Evolutionary conservation across 2,797 vertebrate genomes (phyloP).

Genomic region (Sparus aurata): DNA sequence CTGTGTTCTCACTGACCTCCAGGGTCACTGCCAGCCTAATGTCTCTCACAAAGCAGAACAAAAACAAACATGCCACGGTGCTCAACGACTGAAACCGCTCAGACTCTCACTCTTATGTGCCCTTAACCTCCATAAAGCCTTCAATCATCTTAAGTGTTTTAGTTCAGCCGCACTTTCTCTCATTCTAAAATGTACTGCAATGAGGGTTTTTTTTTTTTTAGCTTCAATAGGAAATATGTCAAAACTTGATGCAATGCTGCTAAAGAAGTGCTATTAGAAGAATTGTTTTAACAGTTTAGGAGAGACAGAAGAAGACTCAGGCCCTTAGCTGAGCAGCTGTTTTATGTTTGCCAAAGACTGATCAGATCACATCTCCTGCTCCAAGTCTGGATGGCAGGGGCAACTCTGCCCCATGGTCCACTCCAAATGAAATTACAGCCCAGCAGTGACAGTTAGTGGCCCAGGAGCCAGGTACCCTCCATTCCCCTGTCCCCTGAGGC

Average conservation of each 20-base stretch:
- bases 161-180: constrained; percentile 23
- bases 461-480: constrained; percentile 77
- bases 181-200: not conserved
- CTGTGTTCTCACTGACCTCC: constrained; percentile 74
- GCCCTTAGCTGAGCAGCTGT: constrained; percentile 53
- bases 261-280: constrained; percentile 19
- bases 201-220: too few species aligned
- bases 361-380: constrained; percentile 76
- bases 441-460: constrained; percentile 81
- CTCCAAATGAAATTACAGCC: constrained; percentile 79
- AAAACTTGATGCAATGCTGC: not conserved
- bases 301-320: constrained; percentile 63
- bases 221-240: constrained; percentile 20
- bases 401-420: constrained; percentile 68
- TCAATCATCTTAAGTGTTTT: constrained; percentile 47
- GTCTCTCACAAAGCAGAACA: constrained; percentile 76
- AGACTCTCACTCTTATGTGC: constrained; percentile 46
- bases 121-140: constrained; percentile 63
- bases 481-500: constrained; percentile 65
- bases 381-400: constrained; percentile 65
- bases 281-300: constrained; percentile 44
- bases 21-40: constrained; percentile 72
- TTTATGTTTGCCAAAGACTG: constrained; percentile 73
- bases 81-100: constrained; percentile 38
- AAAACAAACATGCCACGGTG: constrained; percentile 75